phyloP scores from a whole-genome alignment of 2,888 invertebrate species.

The Cryptus viduatorius region DNA sequence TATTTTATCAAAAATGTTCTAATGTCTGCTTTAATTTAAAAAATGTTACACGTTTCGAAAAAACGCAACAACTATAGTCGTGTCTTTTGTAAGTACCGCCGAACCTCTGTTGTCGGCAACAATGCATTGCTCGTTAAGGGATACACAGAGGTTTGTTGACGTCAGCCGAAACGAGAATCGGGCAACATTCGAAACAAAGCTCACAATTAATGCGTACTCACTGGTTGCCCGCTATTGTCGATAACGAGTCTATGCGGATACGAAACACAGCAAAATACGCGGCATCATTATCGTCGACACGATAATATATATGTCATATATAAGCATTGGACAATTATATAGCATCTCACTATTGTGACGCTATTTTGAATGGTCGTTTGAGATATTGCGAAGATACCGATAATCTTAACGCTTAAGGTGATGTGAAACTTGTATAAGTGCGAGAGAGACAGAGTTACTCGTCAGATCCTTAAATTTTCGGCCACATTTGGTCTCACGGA shows the following conservation, averaged over 20 bases:
- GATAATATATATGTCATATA: constrained; percentile 42
- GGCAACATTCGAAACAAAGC: constrained; percentile 74
- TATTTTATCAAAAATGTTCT: not conserved
- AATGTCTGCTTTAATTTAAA: not conserved
- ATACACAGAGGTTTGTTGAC: constrained; percentile 61
- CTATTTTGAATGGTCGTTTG: constrained; percentile 2
- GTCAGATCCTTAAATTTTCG: too few species aligned
- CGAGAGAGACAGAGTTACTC: too few species aligned
- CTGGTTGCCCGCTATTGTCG: constrained; percentile 22
- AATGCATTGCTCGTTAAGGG: constrained; percentile 77
- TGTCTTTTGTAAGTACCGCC: not conserved
- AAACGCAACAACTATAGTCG: not conserved
- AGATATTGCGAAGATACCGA: too few species aligned
- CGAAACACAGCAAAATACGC: constrained; percentile 7
- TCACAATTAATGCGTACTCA: constrained; percentile 74
- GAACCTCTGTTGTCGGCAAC: constrained; percentile 66
- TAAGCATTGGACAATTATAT: constrained; percentile 36
- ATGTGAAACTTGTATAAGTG: too few species aligned
- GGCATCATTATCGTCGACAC: constrained; percentile 60
- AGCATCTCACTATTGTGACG: constrained; percentile 22
- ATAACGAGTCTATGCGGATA: constrained; percentile 13
- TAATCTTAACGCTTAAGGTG: too few species aligned
- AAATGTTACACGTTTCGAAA: constrained; percentile 5
- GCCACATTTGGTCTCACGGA: too few species aligned
- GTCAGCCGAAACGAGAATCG: constrained; percentile 66